Evolutionary conservation across 1,140 invertebrate species (phyloP), one percentile per base, ranked within the genome.

Genomic region (Bathynomus jamesi): DNA sequence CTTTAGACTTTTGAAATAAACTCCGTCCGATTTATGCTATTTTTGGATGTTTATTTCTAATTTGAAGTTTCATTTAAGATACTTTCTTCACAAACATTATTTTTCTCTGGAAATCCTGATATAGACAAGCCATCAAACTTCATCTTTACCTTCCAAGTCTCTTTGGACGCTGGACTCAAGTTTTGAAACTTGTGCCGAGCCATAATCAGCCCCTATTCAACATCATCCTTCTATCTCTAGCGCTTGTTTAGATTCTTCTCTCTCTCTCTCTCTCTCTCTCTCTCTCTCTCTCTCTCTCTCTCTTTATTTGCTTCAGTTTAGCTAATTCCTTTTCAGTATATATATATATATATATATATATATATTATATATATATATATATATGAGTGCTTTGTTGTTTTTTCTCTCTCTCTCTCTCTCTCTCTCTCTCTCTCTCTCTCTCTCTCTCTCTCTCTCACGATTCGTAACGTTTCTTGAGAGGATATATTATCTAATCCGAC

Each of bases 331-430:
- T n/a, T n/a, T n/a, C n/a, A n/a, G n/a, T n/a, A n/a, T n/a, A n/a
- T n/a, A n/a, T n/a, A n/a, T n/a, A n/a, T n/a, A n/a, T n/a, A n/a
- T n/a, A n/a, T n/a, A n/a, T n/a, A n/a, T n/a, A n/a, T n/a, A n/a
- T n/a, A 64, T 64, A 64, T 64, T 64, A 64, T 64, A 64, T 64
- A 64, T 64, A 64, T 64, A 64, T 64, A 64, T 64, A 64, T 27
- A 64, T 64, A 64, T 28, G 7, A 25, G 8, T 28, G 3, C 27
- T 28, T n/a, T 10, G 5, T 28, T 28, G 5, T 28, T 28, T 5
- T 65, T 13, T n/a, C n/a, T n/a, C n/a, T n/a, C n/a, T n/a, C n/a
- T n/a, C n/a, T n/a, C n/a, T n/a, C n/a, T n/a, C n/a, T n/a, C n/a
- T n/a, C n/a, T n/a, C n/a, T n/a, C n/a, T n/a, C n/a, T n/a, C n/a